A percentile compares a stretch with the other conserved stretches of the same genome.
phyloP scores from a whole-genome alignment of 2,888 invertebrate species.

The Rhodophaea formosa region DNA sequence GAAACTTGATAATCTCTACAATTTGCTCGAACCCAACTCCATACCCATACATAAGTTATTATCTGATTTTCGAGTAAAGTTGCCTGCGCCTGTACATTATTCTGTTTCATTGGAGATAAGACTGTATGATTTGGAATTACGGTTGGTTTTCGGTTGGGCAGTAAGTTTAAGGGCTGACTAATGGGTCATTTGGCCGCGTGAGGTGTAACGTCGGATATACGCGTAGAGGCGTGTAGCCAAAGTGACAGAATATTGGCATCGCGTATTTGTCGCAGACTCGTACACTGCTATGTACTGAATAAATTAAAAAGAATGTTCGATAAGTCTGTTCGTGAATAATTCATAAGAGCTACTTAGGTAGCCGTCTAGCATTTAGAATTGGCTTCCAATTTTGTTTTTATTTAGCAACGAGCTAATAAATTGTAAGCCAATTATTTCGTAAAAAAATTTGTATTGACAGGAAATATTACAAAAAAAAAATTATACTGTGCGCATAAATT shows the following conservation, averaged over 20 bases:
- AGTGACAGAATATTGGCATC: constrained; percentile 64
- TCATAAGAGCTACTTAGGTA: background rate
- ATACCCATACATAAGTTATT: constrained; percentile 62
- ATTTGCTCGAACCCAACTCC: constrained; percentile 54
- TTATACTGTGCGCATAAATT: no score
- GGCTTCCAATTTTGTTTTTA: no score
- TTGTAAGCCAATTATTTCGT: no score
- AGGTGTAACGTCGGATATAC: constrained; percentile 59
- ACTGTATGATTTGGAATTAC: constrained; percentile 43
- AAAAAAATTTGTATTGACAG: no score
- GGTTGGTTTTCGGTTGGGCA: constrained; percentile 45
- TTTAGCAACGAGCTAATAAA: no score
- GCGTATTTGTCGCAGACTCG: constrained; percentile 46
- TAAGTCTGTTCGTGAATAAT: background rate
- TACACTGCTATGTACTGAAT: constrained; percentile 37
- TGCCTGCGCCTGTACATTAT: constrained; percentile 52
- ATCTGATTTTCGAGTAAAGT: constrained; percentile 56
- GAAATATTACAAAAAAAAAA: no score
- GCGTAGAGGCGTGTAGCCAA: constrained; percentile 59
- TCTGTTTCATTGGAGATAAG: constrained; percentile 37
- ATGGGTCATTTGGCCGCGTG: constrained; percentile 68
- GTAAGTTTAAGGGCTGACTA: constrained; percentile 56
- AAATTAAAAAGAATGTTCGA: background rate
- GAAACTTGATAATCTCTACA: constrained; percentile 54
- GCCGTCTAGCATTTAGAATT: no score